Conservation (phyloP, 2,113 vertebrate species). For the Ramphastos sulfuratus region DNA sequence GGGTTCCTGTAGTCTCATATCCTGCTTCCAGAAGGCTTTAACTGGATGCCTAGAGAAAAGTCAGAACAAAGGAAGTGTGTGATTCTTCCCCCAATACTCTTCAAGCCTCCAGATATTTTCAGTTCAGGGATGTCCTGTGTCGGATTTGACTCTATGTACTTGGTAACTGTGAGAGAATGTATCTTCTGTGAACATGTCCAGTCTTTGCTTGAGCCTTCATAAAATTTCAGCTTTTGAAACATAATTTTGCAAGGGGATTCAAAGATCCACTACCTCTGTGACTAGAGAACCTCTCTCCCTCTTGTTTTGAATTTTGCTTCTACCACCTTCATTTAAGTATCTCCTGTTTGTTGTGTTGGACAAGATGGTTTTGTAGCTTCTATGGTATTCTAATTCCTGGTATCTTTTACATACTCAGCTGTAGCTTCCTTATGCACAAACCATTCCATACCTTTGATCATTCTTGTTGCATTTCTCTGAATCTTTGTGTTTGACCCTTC, state of each 20-base stretch:
- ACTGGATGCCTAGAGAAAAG: background rate
- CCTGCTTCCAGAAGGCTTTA: background rate
- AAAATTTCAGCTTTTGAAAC: slow-evolving; percentile 6
- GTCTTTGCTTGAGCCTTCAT: background rate
- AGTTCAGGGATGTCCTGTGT: slow-evolving; percentile 19
- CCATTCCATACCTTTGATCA: background rate
- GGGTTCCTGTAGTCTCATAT: background rate
- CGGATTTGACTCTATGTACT: slow-evolving; percentile 40
- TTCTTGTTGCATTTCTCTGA: background rate
- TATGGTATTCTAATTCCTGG: background rate
- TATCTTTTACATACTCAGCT: background rate
- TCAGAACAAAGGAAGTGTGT: background rate
- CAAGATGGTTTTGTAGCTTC: background rate
- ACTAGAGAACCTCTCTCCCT: background rate
- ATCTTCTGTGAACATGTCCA: slow-evolving; percentile 12
- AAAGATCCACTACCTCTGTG: background rate
- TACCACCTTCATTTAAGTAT: background rate
- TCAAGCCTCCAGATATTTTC: slow-evolving; percentile 31
- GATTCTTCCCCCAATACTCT: background rate
- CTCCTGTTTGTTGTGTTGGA: background rate
- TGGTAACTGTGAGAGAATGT: slow-evolving; percentile 21
- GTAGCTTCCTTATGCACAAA: background rate
- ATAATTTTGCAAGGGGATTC: background rate
- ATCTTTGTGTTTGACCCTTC: background rate
- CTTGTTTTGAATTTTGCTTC: background rate